These are phyloP conservation scores for Clamator glandarius DNA, from an alignment of 2,797 vertebrate species.

Conservation along the genomic window DNA sequence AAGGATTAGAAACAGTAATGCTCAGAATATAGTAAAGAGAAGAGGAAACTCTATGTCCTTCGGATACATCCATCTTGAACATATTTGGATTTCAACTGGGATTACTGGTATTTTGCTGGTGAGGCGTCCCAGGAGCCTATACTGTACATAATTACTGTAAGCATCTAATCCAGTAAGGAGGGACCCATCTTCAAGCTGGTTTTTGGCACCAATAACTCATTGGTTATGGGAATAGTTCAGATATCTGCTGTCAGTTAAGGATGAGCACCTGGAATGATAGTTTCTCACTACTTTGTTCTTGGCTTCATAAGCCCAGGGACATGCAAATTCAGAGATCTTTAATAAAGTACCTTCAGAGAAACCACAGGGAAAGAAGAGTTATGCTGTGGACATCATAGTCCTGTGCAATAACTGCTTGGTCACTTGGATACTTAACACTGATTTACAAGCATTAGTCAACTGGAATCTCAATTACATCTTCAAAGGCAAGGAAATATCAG, in stretches of 20 bases:
- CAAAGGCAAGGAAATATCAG: not conserved
- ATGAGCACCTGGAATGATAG: not conserved
- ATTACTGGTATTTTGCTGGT: not conserved
- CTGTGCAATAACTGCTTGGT: not conserved
- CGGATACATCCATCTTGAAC: not conserved
- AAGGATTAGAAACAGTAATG: slow-evolving; percentile 38
- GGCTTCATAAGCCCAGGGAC: not conserved
- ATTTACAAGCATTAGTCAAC: not conserved
- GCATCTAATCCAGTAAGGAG: not conserved
- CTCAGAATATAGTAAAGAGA: not conserved
- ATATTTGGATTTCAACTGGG: not conserved
- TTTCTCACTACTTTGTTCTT: not conserved
- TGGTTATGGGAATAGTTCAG: not conserved
- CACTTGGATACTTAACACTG: not conserved
- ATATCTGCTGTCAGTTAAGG: not conserved
- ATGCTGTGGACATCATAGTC: not conserved
- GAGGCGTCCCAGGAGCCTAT: not conserved
- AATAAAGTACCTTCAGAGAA: not conserved
- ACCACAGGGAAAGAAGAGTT: not conserved
- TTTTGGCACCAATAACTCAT: not conserved
- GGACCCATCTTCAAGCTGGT: not conserved
- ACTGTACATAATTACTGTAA: rapidly evolving
- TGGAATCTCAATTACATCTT: not conserved
- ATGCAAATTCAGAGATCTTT: not conserved
- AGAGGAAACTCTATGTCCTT: not conserved